phyloP scores from a whole-genome alignment of 2,888 invertebrate genomes.

The Ophion ventricosus region DNA sequence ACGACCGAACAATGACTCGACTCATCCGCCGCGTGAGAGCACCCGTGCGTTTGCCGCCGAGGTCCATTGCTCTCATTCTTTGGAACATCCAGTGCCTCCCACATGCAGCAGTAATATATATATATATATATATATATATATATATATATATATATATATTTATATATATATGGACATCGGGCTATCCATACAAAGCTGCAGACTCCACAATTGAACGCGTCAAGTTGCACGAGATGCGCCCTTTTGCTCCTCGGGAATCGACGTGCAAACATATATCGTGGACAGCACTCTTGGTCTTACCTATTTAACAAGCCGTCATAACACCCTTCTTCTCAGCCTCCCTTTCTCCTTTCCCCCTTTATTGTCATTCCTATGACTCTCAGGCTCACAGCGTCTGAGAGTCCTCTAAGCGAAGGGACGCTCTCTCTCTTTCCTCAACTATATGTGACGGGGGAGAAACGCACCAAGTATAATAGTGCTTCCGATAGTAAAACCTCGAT shows the following conservation, averaged over 20 bases:
- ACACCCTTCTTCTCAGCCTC: slow-evolving; percentile 47
- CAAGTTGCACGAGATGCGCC: not conserved
- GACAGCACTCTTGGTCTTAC: slow-evolving; percentile 45
- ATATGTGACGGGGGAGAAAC: not conserved
- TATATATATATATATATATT: too few relatives aligned
- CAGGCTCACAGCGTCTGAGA: slow-evolving; percentile 55
- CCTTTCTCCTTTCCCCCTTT: slow-evolving; percentile 43
- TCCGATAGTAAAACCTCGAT: slow-evolving; percentile 35
- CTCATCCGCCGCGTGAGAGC: slow-evolving; percentile 57
- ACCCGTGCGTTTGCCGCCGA: slow-evolving; percentile 19
- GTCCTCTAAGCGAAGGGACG: slow-evolving; percentile 40
- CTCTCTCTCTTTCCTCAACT: slow-evolving; percentile 44
- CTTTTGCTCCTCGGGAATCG: slow-evolving; percentile 3
- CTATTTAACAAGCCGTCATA: slow-evolving; percentile 55
- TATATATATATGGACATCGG: not conserved
- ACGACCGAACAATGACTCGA: slow-evolving; percentile 68
- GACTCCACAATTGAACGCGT: not conserved
- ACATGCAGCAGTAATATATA: slow-evolving; percentile 9
- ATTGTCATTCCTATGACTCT: slow-evolving; percentile 55
- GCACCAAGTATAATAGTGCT: slow-evolving; percentile 6
- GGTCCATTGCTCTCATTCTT: slow-evolving; percentile 55
- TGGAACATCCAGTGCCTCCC: slow-evolving; percentile 42
- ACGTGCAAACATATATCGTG: not conserved
- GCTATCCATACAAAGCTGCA: slow-evolving; percentile 13
- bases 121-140: not conserved